phyloP scores from a whole-genome alignment of 2,113 vertebrate species.

The Copsychus sechellarum region DNA sequence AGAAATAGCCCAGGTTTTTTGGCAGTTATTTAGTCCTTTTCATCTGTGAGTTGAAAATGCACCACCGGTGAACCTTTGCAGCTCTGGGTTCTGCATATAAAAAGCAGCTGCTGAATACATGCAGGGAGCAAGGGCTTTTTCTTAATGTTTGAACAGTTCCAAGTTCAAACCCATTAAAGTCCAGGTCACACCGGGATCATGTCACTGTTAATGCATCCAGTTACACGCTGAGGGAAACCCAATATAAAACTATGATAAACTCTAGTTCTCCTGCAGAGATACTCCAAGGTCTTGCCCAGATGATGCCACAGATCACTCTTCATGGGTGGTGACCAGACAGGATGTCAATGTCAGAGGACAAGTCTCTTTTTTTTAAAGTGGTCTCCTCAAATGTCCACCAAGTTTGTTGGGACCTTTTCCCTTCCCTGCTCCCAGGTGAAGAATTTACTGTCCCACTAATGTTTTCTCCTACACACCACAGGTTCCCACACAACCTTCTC shows the following conservation, averaged over 20 bases:
- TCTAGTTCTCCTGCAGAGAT: not conserved
- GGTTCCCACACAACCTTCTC: not conserved
- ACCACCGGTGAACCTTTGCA: not conserved
- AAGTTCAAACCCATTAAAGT: slow-evolving; percentile 70
- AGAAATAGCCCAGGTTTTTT: slow-evolving; percentile 11
- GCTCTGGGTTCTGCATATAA: slow-evolving; percentile 29
- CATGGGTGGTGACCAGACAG: not conserved
- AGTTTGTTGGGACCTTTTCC: not conserved
- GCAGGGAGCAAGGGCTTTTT: not conserved
- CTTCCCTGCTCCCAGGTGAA: not conserved
- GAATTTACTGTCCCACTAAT: not conserved
- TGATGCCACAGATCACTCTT: slow-evolving; percentile 22
- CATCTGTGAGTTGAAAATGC: slow-evolving; percentile 46
- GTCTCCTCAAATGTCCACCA: not conserved
- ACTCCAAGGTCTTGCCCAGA: slow-evolving; percentile 6
- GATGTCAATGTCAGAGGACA: not conserved
- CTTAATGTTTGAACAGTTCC: slow-evolving; percentile 61
- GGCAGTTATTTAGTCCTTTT: slow-evolving; percentile 55
- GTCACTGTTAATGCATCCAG: slow-evolving; percentile 67
- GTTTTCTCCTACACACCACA: not conserved
- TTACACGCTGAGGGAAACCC: slow-evolving; percentile 50
- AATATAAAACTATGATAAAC: slow-evolving; percentile 60
- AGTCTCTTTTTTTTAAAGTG: not conserved
- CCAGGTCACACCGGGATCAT: slow-evolving; percentile 54
- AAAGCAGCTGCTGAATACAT: slow-evolving; percentile 40